Evolutionary conservation across 2,797 vertebrate species (phyloP).

Genomic region (Typhlichthys subterraneus): DNA sequence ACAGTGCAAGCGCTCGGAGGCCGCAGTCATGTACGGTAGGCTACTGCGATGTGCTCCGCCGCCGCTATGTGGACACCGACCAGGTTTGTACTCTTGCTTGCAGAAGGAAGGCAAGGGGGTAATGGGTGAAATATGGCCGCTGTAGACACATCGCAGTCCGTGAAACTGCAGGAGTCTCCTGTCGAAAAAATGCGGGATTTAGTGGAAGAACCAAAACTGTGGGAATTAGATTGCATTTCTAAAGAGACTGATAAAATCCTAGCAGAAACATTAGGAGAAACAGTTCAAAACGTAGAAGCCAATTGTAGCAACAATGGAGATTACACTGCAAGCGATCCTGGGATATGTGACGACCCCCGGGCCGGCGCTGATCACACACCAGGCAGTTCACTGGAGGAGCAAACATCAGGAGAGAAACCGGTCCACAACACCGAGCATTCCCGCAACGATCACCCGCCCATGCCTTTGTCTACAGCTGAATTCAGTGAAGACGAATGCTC

Average conservation of each 20-base stretch:
- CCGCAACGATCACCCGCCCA: slow-evolving; percentile 34
- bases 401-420: slow-evolving; percentile 42
- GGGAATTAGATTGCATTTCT: slow-evolving; percentile 9
- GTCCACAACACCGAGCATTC: slow-evolving; percentile 33
- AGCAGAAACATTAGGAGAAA: slow-evolving; percentile 3
- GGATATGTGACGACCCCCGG: slow-evolving; percentile 48
- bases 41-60: background rate
- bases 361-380: slow-evolving; percentile 49
- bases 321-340: slow-evolving; percentile 47
- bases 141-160: slow-evolving; percentile 68
- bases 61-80: slow-evolving; percentile 1
- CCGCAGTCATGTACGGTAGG: background rate
- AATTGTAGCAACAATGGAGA: slow-evolving; percentile 27
- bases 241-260: slow-evolving; percentile 10
- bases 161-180: slow-evolving; percentile 50
- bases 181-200: slow-evolving; percentile 50
- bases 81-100: background rate
- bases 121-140: slow-evolving; percentile 81
- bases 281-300: slow-evolving; percentile 19
- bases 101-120: slow-evolving; percentile 55
- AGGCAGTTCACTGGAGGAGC: slow-evolving; percentile 48
- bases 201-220: slow-evolving; percentile 29
- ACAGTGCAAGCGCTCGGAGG: too few relatives aligned
- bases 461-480: slow-evolving; percentile 64
- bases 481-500: slow-evolving; percentile 32